Percentiles rank a stretch among this genome's conserved stretches.
These are phyloP conservation scores for Anabas testudineus DNA, from an alignment of 2,797 vertebrate genomes.

Conservation along the genomic window DNA sequence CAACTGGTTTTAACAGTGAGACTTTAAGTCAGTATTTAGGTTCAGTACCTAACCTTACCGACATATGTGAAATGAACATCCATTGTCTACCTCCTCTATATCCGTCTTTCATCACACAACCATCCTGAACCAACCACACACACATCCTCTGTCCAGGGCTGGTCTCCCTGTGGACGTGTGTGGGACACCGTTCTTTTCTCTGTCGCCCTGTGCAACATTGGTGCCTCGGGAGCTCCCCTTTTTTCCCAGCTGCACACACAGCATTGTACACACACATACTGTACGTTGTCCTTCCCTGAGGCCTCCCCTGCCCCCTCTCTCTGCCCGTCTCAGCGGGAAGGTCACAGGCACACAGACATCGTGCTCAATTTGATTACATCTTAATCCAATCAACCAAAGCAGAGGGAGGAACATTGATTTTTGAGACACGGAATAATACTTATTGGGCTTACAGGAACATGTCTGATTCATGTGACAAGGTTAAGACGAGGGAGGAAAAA, in stretches of 20 bases:
- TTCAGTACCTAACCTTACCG: not conserved
- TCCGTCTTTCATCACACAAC: not conserved
- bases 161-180: constrained; percentile 19
- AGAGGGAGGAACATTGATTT: constrained; percentile 80
- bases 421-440: constrained; percentile 76
- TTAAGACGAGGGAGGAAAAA: constrained; percentile 70
- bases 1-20: too few relatives aligned
- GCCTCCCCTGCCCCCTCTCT: constrained; percentile 32
- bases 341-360: constrained; percentile 80
- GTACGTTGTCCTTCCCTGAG: constrained; percentile 37
- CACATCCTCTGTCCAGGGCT: not conserved
- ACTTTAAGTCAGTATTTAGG: too few relatives aligned
- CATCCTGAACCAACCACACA: not conserved
- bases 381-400: constrained; percentile 84
- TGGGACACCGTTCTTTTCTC: constrained; percentile 12
- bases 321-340: constrained; percentile 69
- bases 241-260: constrained; percentile 6
- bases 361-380: constrained; percentile 81
- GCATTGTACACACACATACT: constrained; percentile 25
- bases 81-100: not conserved
- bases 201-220: constrained; percentile 29
- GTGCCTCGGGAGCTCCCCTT: constrained; percentile 24
- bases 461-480: constrained; percentile 75
- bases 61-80: too few relatives aligned
- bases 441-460: constrained; percentile 73